Conservation (phyloP, 2,113 vertebrate species). For the Zosterops hypoxanthus region DNA sequence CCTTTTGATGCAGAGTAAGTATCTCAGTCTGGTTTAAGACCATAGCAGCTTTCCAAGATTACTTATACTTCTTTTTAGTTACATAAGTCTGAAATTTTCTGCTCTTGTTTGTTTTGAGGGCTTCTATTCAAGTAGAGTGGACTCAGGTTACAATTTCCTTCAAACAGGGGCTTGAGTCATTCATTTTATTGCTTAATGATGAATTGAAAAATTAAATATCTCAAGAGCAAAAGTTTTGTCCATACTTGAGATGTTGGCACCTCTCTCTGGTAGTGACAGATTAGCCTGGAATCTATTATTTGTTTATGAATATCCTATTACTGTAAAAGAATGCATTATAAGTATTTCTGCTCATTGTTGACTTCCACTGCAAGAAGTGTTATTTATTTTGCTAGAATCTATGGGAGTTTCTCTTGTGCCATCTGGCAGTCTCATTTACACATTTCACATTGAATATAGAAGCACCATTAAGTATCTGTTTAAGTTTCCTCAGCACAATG, state of each 20-base stretch:
- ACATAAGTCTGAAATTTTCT: not conserved
- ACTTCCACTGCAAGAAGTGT: not conserved
- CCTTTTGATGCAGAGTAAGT: not conserved
- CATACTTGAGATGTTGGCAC: not conserved
- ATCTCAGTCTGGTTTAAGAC: not conserved
- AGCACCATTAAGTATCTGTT: not conserved
- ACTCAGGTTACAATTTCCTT: not conserved
- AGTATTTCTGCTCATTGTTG: not conserved
- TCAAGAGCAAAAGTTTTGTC: not conserved
- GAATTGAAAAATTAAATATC: not conserved
- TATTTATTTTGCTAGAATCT: not conserved
- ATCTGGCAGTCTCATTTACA: not conserved
- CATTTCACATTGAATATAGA: not conserved
- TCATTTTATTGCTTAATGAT: not conserved
- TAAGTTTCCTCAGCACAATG: not conserved
- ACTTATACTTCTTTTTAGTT: not conserved
- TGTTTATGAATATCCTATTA: not conserved
- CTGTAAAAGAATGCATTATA: not conserved
- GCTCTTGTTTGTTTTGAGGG: not conserved
- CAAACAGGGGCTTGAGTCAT: not conserved
- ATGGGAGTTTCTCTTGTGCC: not conserved
- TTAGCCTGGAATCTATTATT: not conserved
- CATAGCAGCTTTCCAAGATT: not conserved
- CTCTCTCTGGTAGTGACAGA: not conserved
- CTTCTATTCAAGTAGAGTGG: not conserved